These are phyloP conservation scores for Lagopus muta DNA, from an alignment of 2,113 vertebrate genomes.

Conservation along the genomic window DNA sequence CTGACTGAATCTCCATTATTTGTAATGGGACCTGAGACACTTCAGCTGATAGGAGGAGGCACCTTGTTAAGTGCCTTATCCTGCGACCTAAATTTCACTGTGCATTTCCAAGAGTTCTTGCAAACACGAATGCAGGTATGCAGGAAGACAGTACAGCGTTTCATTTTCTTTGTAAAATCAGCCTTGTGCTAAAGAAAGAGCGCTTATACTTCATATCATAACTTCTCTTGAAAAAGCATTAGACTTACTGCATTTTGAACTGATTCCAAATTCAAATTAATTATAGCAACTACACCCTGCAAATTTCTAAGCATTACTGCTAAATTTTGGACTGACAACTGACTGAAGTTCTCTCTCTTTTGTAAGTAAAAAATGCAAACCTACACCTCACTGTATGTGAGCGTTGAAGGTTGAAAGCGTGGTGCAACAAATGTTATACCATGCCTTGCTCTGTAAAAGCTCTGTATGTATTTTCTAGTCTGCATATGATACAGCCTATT, in stretches of 20 bases:
- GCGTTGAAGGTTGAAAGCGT: not conserved
- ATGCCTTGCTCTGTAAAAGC: not conserved
- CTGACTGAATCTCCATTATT: not conserved
- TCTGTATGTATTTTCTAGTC: not conserved
- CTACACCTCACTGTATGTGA: not conserved
- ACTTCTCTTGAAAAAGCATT: not conserved
- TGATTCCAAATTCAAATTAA: not conserved
- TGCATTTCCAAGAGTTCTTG: not conserved
- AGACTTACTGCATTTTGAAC: not conserved
- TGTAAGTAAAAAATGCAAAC: not conserved
- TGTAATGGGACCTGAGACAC: not conserved
- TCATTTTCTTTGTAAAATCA: not conserved
- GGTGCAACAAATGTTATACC: fast-evolving
- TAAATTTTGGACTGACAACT: not conserved
- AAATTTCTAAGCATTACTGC: not conserved
- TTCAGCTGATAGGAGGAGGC: not conserved
- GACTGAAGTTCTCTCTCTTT: not conserved
- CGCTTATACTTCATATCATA: not conserved
- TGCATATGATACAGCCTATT: not conserved
- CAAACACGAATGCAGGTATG: not conserved
- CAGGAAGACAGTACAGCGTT: not conserved
- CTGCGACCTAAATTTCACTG: not conserved
- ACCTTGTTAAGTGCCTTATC: not conserved
- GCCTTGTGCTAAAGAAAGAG: not conserved
- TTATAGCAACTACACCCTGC: not conserved